phyloP scores from a whole-genome alignment of 2,888 invertebrate genomes.

The Philhelius pedissequus region DNA sequence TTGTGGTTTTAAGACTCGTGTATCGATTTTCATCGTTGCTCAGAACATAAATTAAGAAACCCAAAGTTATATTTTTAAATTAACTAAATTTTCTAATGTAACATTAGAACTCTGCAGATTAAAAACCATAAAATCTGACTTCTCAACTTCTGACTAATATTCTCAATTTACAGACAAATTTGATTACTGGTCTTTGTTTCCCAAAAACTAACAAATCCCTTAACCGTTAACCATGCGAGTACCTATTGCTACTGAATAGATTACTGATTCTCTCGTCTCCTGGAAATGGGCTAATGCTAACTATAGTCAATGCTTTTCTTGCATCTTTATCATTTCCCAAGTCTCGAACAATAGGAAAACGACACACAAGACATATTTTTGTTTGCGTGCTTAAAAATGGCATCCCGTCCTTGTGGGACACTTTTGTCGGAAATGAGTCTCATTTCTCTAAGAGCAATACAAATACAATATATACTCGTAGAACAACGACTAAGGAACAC shows the following conservation, averaged over 20 bases:
- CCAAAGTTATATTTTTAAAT: too few relatives aligned
- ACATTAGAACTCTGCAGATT: neutral
- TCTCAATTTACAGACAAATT: neutral
- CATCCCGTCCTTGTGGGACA: conserved; percentile 40
- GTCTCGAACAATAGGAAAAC: neutral
- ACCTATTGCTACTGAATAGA: neutral
- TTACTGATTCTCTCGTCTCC: neutral
- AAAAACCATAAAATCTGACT: neutral
- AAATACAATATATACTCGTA: too few relatives aligned
- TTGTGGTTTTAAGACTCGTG: too few relatives aligned
- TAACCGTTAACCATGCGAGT: too few relatives aligned
- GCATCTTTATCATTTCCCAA: neutral
- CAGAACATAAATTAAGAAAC: too few relatives aligned
- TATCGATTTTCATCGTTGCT: too few relatives aligned
- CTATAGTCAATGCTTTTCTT: conserved; percentile 21
- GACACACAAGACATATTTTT: conserved; percentile 46
- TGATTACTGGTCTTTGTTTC: neutral
- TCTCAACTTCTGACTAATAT: neutral
- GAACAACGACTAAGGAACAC: conserved; percentile 18
- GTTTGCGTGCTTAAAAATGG: conserved; percentile 47
- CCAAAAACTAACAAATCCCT: neutral
- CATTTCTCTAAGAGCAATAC: conserved; percentile 37
- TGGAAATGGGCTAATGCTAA: conserved; percentile 11
- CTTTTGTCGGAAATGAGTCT: conserved; percentile 57
- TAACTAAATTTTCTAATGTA: neutral